These are phyloP conservation scores for Campopleginae sp. DNA, from an alignment of 2,888 invertebrate genomes.

Conservation along the genomic window DNA sequence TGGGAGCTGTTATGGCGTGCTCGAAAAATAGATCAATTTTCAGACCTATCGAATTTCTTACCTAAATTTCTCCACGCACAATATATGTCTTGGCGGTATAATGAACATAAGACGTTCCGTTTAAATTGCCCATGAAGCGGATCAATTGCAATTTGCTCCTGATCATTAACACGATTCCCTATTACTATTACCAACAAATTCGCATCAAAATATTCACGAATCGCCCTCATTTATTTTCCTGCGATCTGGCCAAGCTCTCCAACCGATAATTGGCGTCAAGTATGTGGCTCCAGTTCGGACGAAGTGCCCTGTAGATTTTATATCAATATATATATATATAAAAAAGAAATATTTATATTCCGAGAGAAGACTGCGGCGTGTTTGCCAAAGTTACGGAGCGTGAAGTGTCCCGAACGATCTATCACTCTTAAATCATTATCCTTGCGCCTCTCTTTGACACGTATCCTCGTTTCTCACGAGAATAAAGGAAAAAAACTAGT, in stretches of 20 bases:
- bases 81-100: background rate
- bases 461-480: constrained; percentile 25
- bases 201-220: background rate
- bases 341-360: background rate
- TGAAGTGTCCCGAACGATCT: constrained; percentile 9
- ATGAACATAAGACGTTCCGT: background rate
- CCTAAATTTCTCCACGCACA: background rate
- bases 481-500: constrained; percentile 8
- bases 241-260: background rate
- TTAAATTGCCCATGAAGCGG: background rate
- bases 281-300: background rate
- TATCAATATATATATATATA: background rate
- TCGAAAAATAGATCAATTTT: constrained; percentile 74
- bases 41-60: constrained; percentile 76
- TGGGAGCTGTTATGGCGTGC: constrained; percentile 17
- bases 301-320: background rate
- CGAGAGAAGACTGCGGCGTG: background rate
- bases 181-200: background rate
- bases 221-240: background rate
- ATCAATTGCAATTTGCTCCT: background rate
- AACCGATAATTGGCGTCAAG: background rate
- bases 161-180: background rate
- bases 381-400: constrained; percentile 14
- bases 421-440: constrained; percentile 15
- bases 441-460: background rate